These are phyloP conservation scores for Perdita meconis DNA, from an alignment of 2,888 invertebrate species.

Conservation along the genomic window DNA sequence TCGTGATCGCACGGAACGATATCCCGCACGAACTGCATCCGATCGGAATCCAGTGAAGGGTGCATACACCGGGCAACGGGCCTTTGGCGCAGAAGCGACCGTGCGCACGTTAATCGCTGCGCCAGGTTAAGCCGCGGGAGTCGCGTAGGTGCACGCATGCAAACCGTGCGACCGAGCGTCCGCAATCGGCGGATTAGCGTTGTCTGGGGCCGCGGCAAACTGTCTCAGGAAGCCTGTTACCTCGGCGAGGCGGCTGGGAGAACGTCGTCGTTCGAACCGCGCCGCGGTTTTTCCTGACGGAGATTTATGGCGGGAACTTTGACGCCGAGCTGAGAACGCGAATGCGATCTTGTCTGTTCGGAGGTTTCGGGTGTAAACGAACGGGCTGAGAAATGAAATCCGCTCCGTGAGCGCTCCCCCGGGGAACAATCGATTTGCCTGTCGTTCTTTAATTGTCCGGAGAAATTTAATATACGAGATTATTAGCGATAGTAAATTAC, in stretches of 20 bases:
- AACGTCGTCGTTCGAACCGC: constrained; percentile 20
- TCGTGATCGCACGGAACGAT: constrained; percentile 53
- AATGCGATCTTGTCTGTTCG: not conserved
- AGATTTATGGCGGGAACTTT: constrained; percentile 18
- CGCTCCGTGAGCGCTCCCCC: not conserved
- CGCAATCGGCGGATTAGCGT: constrained; percentile 29
- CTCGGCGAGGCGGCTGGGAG: constrained; percentile 2
- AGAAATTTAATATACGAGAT: constrained; percentile 8
- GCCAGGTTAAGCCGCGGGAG: constrained; percentile 7
- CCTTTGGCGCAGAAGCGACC: constrained; percentile 55
- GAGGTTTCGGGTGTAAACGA: not conserved
- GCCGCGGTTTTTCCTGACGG: constrained; percentile 10
- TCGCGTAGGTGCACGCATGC: constrained; percentile 17
- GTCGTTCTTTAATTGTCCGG: not conserved
- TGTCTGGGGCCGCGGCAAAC: constrained; percentile 30
- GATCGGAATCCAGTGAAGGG: constrained; percentile 73
- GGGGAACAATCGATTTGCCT: not conserved
- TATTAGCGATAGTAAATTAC: constrained; percentile 13
- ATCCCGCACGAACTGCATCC: constrained; percentile 60
- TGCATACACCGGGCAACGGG: constrained; percentile 38
- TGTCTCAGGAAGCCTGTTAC: constrained; percentile 41
- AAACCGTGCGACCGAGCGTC: constrained; percentile 46
- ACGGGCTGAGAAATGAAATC: too few relatives aligned
- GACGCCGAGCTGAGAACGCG: not conserved
- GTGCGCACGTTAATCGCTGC: constrained; percentile 59